A percentile compares a stretch with the other conserved stretches of the same genome.
Conservation (phyloP, 2,797 vertebrate genomes). For the Acanthurus tractus region DNA sequence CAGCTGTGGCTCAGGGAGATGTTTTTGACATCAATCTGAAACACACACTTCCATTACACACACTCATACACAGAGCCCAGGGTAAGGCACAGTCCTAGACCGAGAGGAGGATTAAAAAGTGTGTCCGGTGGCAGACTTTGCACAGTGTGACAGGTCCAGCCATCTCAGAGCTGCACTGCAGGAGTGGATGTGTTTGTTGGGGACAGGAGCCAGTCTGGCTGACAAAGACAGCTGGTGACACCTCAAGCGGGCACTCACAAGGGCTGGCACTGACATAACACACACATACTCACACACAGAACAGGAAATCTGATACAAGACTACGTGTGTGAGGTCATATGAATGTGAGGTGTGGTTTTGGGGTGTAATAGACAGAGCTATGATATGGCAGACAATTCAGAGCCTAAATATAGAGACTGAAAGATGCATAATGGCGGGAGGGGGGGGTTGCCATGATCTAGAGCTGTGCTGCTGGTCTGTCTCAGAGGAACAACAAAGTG, state of each 20-base stretch:
- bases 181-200: constrained; percentile 46
- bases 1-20: constrained; percentile 31
- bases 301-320: constrained; percentile 52
- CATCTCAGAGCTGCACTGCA: constrained; percentile 52
- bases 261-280: constrained; percentile 38
- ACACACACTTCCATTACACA: constrained; percentile 34
- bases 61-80: constrained; percentile 8
- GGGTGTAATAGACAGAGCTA: constrained; percentile 46
- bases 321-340: constrained; percentile 54
- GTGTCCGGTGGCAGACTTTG: constrained; percentile 33
- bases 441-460: constrained; percentile 21
- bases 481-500: constrained; percentile 60
- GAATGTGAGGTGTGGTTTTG: constrained; percentile 57
- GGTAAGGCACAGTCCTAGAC: not conserved
- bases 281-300: constrained; percentile 22
- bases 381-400: constrained; percentile 35
- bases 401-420: constrained; percentile 56
- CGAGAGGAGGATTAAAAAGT: not conserved
- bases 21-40: constrained; percentile 63
- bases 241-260: constrained; percentile 53
- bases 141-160: constrained; percentile 48
- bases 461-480: constrained; percentile 13
- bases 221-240: constrained; percentile 75
- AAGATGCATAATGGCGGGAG: constrained; percentile 32
- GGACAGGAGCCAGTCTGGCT: constrained; percentile 58